These are phyloP conservation scores for Malacoctenus gilli DNA, from an alignment of 2,797 vertebrate genomes.

Conservation along the genomic window DNA sequence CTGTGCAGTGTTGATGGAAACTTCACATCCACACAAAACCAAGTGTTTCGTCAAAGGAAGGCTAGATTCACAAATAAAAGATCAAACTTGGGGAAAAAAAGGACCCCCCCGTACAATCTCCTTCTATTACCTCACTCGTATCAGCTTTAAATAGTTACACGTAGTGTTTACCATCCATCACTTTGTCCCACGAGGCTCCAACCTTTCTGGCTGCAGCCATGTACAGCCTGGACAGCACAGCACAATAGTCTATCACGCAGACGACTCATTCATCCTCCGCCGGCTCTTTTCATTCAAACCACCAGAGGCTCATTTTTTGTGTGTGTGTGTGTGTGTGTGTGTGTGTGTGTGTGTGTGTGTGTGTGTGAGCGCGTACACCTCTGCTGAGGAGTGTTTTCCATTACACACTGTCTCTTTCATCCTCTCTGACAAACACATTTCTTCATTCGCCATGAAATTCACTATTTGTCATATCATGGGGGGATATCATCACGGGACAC, in stretches of 20 bases:
- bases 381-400: slow-evolving; percentile 60
- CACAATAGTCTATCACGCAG: slow-evolving; percentile 50
- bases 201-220: slow-evolving; percentile 54
- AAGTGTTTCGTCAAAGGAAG: slow-evolving; percentile 18
- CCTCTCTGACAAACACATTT: slow-evolving; percentile 69
- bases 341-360: too few species aligned
- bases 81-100: too few species aligned
- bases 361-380: slow-evolving; percentile 52
- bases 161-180: slow-evolving; percentile 72
- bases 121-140: slow-evolving; percentile 70
- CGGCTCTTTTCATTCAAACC: slow-evolving; percentile 50
- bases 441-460: slow-evolving; percentile 57
- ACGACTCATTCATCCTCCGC: slow-evolving; percentile 53
- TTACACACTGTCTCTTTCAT: slow-evolving; percentile 69
- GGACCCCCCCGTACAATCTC: slow-evolving; percentile 56
- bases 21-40: slow-evolving; percentile 22
- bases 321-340: too few species aligned
- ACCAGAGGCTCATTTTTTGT: slow-evolving; percentile 52
- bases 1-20: slow-evolving; percentile 56
- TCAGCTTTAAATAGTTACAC: slow-evolving; percentile 37
- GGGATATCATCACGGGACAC: slow-evolving; percentile 41
- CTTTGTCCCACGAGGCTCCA: slow-evolving; percentile 49
- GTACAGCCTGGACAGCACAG: slow-evolving; percentile 35
- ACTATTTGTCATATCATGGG: slow-evolving; percentile 67
- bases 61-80: slow-evolving; percentile 36